Evolutionary conservation across 2,888 invertebrate species (phyloP), one percentile per base, ranked within the genome.

Genomic region (Amorpha juglandis): DNA sequence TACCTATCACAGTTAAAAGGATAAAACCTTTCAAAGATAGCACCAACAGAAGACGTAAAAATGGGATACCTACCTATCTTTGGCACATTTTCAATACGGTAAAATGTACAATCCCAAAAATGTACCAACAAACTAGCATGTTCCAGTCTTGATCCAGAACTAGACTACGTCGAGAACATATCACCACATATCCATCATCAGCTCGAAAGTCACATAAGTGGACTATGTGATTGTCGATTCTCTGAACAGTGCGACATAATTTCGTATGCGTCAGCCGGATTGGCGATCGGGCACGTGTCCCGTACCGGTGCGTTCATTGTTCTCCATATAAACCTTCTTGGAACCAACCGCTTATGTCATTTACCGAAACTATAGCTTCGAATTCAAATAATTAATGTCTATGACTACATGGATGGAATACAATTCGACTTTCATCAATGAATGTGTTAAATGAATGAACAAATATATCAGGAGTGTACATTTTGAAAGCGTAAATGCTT

Each of bases 361-460:
- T 63, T 63, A 58, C 19, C 19, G 19, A 58, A 42, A 42, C 38
- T 11, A 42, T 38, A 58, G 38, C 21, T 47, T 45, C n/a, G 47
- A 63, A 63, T 63, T 33, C 53, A 55, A 69, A 74, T 67, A 69
- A n/a, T n/a, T n/a, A 63, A 27, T 70, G 66, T 70, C 48, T 47
- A 21, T 48, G 27, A 63, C 16, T 16, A 19, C 52, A 42, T 19
- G 38, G 6, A 19, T 19, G 16, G 55, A 55, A 35, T 35, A 35
- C 16, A n/a, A 11, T 55, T 55, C 14, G 11, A 53, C 53, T 53
- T 53, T 53, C 48, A 53, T 53, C n/a, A 35, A 53, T 33, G 38
- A 55, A 55, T 27, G 42, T 11, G 42, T 42, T 42, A 7, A 42
- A 7, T 9, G 2, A 42, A 42, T 9, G 8, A n/a, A n/a, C n/a